These are phyloP conservation scores for Macaca fascicularis DNA, from an alignment of 2,113 vertebrate genomes.

Conservation along the genomic window T2T-MFA8v1.1 NC_088388.1:113519001-113519500, in stretches of 20 bases:
- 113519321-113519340: neutral
- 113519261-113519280: neutral
- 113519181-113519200: neutral
- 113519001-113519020: neutral
- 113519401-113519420: neutral
- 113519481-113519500: neutral
- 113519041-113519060: neutral
- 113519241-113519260: neutral
- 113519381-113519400: neutral
- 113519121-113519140: neutral
- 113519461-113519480: neutral
- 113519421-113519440: neutral
- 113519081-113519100: neutral
- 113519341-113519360: neutral
- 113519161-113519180: neutral
- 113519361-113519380: neutral
- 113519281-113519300: neutral
- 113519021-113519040: neutral
- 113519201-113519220: neutral
- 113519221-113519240: neutral
- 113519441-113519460: neutral
- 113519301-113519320: too few relatives aligned
- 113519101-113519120: neutral
- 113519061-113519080: neutral
- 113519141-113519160: neutral